A percentile compares a stretch with the other conserved stretches of the same genome.
phyloP scores from a whole-genome alignment of 1,140 invertebrate genomes.

The Achroia grisella region DNA sequence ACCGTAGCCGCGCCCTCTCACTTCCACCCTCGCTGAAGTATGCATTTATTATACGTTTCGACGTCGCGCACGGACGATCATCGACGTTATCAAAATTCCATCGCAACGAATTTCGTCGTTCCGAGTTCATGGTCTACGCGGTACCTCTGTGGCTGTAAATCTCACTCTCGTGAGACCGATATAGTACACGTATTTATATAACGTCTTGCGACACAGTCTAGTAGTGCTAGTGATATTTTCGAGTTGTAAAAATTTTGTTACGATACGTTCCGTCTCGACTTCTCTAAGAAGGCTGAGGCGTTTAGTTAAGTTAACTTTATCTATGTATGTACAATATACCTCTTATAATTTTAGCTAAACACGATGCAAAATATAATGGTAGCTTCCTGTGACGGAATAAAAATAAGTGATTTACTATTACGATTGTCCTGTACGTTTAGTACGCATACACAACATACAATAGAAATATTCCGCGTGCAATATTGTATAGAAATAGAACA shows the following conservation, averaged over 20 bases:
- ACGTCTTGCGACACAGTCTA: slow-evolving; percentile 43
- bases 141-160: slow-evolving; percentile 58
- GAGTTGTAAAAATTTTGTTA: slow-evolving; percentile 43
- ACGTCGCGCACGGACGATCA: slow-evolving; percentile 16
- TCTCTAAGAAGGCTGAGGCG: slow-evolving; percentile 33
- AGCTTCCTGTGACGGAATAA: slow-evolving; percentile 49
- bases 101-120: slow-evolving; percentile 28
- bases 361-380: slow-evolving; percentile 40
- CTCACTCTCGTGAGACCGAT: slow-evolving; percentile 38
- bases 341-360: slow-evolving; percentile 32
- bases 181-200: slow-evolving; percentile 57
- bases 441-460: slow-evolving; percentile 49
- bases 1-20: background rate
- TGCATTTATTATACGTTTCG: slow-evolving; percentile 43
- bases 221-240: slow-evolving; percentile 65
- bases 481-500: slow-evolving; percentile 63
- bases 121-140: slow-evolving; percentile 44
- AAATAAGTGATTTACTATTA: slow-evolving; percentile 38
- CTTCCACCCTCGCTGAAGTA: slow-evolving; percentile 17
- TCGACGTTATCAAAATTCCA: slow-evolving; percentile 19
- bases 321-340: slow-evolving; percentile 27
- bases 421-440: slow-evolving; percentile 44
- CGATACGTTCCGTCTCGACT: slow-evolving; percentile 30
- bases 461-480: slow-evolving; percentile 62
- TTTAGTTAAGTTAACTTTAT: slow-evolving; percentile 36